Evolutionary conservation across 1,140 invertebrate species (phyloP).

Genomic region (Magallana angulata): DNA sequence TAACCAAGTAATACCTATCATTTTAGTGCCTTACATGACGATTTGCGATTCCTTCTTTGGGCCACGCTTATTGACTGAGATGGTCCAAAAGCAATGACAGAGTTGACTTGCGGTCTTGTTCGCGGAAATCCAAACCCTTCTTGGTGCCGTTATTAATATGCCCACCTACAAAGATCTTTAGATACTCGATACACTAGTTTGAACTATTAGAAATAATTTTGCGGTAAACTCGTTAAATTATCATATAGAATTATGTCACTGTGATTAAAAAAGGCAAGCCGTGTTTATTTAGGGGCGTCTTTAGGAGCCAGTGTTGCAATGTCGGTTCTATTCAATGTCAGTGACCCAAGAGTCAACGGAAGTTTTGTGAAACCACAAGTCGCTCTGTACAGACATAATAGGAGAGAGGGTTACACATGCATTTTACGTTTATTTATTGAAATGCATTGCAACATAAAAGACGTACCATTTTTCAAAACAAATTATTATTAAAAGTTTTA

Average conservation of each 20-base stretch:
- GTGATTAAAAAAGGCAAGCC: not conserved
- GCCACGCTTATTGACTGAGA: not conserved
- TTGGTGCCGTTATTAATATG: constrained; percentile 15
- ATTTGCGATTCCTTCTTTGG: not conserved
- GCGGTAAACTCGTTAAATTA: not conserved
- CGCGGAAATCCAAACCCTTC: not conserved
- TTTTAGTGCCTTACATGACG: not conserved
- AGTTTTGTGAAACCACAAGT: no score
- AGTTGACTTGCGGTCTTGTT: not conserved
- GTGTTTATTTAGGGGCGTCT: no score
- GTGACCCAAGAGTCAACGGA: no score
- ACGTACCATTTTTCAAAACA: no score
- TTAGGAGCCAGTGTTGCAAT: no score
- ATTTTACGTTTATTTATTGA: no score
- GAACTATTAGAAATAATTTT: not conserved
- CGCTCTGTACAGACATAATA: no score
- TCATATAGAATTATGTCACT: not conserved
- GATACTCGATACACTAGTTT: not conserved
- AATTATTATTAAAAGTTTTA: no score
- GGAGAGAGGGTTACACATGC: no score
- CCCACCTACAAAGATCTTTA: constrained; percentile 17
- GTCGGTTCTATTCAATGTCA: no score
- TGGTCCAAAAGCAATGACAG: not conserved
- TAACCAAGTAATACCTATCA: not conserved
- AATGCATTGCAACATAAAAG: no score